A percentile compares a stretch with the other conserved stretches of the same genome.
Conservation (phyloP, 1,140 invertebrate genomes). For the Zaprionus ornatus region DNA sequence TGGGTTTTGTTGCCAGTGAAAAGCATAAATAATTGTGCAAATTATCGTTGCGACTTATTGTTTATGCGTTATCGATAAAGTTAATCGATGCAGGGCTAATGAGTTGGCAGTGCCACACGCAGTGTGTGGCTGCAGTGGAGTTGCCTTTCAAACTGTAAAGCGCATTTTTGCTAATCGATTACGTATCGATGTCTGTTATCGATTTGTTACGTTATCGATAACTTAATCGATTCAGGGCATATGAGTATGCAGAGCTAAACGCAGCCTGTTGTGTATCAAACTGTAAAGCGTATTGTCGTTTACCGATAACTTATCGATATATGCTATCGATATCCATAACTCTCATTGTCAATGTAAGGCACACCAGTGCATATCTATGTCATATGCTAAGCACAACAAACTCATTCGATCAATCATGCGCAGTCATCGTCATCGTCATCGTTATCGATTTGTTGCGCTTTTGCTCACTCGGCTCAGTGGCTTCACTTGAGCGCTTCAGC, state of each 20-base stretch:
- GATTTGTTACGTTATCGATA: neutral
- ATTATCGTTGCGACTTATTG: neutral
- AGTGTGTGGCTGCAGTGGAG: neutral
- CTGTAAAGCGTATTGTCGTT: too few relatives aligned
- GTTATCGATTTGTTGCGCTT: slow-evolving; percentile 35
- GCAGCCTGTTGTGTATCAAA: too few relatives aligned
- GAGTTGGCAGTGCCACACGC: neutral
- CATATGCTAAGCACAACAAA: neutral
- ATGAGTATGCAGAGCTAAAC: too few relatives aligned
- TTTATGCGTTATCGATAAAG: slow-evolving; percentile 12
- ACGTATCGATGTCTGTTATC: neutral
- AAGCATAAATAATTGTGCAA: slow-evolving; percentile 4
- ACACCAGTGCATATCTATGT: neutral
- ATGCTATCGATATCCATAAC: neutral
- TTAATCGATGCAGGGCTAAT: neutral
- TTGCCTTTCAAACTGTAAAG: neutral
- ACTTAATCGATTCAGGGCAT: too few relatives aligned
- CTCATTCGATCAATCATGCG: neutral
- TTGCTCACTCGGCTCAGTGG: slow-evolving; percentile 43
- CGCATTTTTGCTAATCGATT: neutral
- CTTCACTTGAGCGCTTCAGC: slow-evolving; percentile 34
- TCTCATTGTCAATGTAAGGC: too few relatives aligned
- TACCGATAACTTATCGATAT: slow-evolving; percentile 10
- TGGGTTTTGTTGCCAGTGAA: slow-evolving; percentile 9
- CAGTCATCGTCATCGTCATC: slow-evolving; percentile 9